Conservation (phyloP, 92 coral and sea anemone genomes). For the Parazoanthus atlanticus region DNA sequence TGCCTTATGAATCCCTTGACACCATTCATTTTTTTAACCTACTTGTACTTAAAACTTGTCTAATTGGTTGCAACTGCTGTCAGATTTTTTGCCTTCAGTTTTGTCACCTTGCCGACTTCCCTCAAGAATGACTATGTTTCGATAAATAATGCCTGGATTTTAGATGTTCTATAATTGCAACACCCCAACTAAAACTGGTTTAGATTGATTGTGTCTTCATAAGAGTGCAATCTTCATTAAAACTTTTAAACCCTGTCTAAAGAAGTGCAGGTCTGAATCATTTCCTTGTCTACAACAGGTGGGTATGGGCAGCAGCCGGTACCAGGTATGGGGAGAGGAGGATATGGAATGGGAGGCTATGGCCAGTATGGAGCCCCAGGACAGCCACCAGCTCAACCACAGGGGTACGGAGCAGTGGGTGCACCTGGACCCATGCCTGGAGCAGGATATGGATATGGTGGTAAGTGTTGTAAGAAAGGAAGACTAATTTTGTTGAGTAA, state of each 20-base stretch:
- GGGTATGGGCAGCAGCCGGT: slow-evolving; percentile 64
- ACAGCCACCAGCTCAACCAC: slow-evolving; percentile 38
- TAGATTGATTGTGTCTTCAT: no score
- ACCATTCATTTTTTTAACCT: no score
- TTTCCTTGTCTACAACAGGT: neutral
- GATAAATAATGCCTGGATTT: neutral
- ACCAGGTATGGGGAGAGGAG: slow-evolving; percentile 62
- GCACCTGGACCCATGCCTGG: slow-evolving; percentile 58
- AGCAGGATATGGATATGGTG: slow-evolving; percentile 72
- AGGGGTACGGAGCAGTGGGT: slow-evolving; percentile 28
- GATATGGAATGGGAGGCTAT: slow-evolving; percentile 48
- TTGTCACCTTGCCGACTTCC: neutral
- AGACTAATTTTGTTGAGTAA: neutral
- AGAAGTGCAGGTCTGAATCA: no score
- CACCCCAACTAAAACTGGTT: no score
- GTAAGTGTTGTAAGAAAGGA: neutral
- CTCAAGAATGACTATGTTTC: no score
- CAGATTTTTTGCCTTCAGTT: neutral
- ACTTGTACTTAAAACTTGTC: no score
- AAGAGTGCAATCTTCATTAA: no score
- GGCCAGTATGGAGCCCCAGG: slow-evolving; percentile 60
- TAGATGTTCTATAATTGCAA: neutral
- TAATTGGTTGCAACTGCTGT: neutral
- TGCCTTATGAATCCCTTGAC: no score
- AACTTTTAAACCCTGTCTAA: neutral